Evolutionary conservation across 2,797 vertebrate genomes (phyloP).

Genomic region (Alauda arvensis): DNA sequence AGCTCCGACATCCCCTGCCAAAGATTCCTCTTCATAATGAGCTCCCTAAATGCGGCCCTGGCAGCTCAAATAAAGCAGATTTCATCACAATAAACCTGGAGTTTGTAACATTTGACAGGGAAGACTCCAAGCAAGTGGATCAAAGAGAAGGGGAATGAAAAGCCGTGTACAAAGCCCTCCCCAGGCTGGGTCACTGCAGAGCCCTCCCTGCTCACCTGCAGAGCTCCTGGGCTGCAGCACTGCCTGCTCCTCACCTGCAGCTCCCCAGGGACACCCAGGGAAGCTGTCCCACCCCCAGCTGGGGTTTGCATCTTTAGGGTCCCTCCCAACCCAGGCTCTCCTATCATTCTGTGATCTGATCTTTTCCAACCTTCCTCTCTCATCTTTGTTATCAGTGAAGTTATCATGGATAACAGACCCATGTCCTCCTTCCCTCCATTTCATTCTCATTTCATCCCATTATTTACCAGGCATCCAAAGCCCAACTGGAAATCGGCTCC

Average conservation of each 20-base stretch:
- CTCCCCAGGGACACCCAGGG: background rate
- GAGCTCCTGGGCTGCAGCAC: background rate
- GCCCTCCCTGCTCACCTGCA: background rate
- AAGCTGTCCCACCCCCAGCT: background rate
- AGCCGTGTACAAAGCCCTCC: background rate
- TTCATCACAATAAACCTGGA: background rate
- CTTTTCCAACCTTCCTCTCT: background rate
- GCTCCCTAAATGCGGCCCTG: slow-evolving; percentile 32
- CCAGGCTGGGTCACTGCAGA: background rate
- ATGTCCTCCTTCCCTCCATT: background rate
- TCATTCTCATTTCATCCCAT: background rate
- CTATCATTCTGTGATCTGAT: background rate
- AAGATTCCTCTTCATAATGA: slow-evolving; percentile 22
- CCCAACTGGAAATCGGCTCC: background rate
- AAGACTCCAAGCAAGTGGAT: background rate
- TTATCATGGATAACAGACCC: background rate
- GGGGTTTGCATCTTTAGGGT: background rate
- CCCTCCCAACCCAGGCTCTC: background rate
- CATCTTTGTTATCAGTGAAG: background rate
- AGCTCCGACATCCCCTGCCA: background rate
- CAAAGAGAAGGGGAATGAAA: background rate
- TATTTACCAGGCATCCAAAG: background rate
- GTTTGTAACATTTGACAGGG: background rate
- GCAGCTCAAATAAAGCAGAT: slow-evolving; percentile 27
- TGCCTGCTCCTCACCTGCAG: background rate